Conservation (phyloP, 2,113 vertebrate genomes). For the Craseonycteris thonglongyai region DNA sequence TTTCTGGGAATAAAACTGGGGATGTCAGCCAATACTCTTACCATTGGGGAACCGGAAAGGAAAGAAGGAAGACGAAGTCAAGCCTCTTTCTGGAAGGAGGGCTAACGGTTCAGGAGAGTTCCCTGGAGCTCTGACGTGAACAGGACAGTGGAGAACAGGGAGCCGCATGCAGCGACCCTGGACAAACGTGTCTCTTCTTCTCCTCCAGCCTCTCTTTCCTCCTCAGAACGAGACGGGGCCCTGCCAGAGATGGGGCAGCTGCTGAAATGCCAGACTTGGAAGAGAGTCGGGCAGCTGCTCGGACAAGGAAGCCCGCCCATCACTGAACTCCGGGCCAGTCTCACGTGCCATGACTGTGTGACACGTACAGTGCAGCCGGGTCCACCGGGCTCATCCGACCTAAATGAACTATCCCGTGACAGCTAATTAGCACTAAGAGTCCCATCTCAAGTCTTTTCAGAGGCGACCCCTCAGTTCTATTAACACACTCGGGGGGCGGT, state of each 20-base stretch:
- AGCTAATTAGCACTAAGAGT: background rate
- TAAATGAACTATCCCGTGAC: background rate
- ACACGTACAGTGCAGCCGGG: background rate
- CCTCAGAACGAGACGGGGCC: background rate
- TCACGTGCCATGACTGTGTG: background rate
- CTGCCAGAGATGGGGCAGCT: background rate
- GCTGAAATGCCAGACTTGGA: background rate
- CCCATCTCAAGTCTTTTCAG: background rate
- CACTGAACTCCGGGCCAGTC: background rate
- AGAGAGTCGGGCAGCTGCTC: background rate
- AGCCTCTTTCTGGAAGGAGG: background rate
- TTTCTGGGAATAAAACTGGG: background rate
- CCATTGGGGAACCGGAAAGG: background rate
- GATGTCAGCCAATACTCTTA: background rate
- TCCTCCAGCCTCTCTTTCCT: background rate
- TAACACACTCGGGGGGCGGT: no score
- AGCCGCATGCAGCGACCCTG: background rate
- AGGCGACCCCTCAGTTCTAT: background rate
- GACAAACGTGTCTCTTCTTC: background rate
- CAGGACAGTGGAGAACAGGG: background rate
- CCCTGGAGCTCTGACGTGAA: background rate
- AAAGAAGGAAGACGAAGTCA: background rate
- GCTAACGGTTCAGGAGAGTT: background rate
- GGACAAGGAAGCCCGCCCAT: background rate
- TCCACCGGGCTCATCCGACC: no score